These are phyloP conservation scores for Mayetiola destructor DNA, from an alignment of 2,888 invertebrate genomes.

Conservation along the genomic window DNA sequence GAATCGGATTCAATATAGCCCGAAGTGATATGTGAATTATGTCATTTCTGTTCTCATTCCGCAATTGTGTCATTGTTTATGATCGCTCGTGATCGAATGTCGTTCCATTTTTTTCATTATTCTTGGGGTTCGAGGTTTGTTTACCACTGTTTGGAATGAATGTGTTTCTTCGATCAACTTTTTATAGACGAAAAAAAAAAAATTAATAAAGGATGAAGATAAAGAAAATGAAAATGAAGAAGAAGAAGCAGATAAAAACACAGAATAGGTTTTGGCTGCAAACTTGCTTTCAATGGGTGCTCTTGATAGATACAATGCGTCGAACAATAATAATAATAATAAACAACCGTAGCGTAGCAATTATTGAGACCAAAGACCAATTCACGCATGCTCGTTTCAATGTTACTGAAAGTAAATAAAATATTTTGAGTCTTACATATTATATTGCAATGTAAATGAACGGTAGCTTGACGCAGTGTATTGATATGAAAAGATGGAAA, in stretches of 20 bases:
- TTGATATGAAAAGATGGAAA: not conserved
- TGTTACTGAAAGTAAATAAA: not conserved
- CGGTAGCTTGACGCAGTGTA: too few species aligned
- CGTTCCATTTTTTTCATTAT: too few species aligned
- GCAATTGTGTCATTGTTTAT: not conserved
- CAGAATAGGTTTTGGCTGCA: not conserved
- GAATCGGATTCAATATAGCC: not conserved
- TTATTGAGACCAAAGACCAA: constrained; percentile 8
- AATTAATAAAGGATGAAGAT: too few species aligned
- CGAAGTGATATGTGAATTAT: constrained; percentile 7
- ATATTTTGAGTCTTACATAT: too few species aligned
- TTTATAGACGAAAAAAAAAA: not conserved
- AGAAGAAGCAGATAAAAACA: not conserved
- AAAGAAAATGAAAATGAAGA: not conserved
- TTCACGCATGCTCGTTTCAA: constrained; percentile 5
- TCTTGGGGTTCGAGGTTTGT: not conserved
- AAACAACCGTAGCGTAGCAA: constrained; percentile 5
- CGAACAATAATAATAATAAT: too few species aligned
- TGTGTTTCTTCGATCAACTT: too few species aligned
- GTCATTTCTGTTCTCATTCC: not conserved
- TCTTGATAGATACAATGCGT: not conserved
- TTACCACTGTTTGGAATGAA: not conserved
- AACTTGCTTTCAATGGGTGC: not conserved
- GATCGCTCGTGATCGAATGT: too few species aligned
- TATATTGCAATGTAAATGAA: too few species aligned